Base-by-base conservation (phyloP, 1,140 invertebrate species). In the Bombus difficillimus region DNA sequence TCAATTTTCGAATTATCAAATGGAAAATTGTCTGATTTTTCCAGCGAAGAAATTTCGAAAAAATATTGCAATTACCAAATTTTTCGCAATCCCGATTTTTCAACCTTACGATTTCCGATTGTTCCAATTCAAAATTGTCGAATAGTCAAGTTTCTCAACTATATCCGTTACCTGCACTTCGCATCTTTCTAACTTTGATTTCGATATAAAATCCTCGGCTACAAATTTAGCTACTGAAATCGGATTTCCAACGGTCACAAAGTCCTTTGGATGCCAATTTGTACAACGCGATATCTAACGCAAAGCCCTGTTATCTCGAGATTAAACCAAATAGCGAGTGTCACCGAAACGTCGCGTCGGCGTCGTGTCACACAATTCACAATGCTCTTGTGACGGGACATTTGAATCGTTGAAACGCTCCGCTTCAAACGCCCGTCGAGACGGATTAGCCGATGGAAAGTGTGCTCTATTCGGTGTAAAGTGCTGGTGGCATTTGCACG, bases 381-480 rank as follows among this genome's bases (percentile, higher is more conserved):
- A 41, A 43, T 59, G 32, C 71, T 81, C 28, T 57, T 68, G 57
- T 57, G 41, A 12, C n/a, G 37, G 34, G 3, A 12, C 83, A 47
- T 74, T 53, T 34, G 57, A 68, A 73, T 66, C 43, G 57, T 73
- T 66, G 74, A 78, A 83, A 78, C 81, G 74, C 6, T n/a, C 5
- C 15, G 79, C 59, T 74, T 68, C 43, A 74, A 85, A 81, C 78
- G 62, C 28, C 28, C 57, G 78, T 66, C 78, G 43, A 53, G 84
- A 57, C 71, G 80, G 80, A 86, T 86, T 86, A 86, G 80, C 72
- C 80, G 53, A 59, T 74, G 79, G 74, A 78, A 83, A 86, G 81
- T 76, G 81, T 41, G 47, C 66, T 34, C 47, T 66, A 59, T 83
- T 86, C 72, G 15, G 10, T 18, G 69, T 25, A 68, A 85, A 81